Percentiles rank a stretch among this genome's conserved stretches.
These are phyloP conservation scores for Hylaea fasciaria DNA, from an alignment of 2,888 invertebrate species.

Conservation along the genomic window DNA sequence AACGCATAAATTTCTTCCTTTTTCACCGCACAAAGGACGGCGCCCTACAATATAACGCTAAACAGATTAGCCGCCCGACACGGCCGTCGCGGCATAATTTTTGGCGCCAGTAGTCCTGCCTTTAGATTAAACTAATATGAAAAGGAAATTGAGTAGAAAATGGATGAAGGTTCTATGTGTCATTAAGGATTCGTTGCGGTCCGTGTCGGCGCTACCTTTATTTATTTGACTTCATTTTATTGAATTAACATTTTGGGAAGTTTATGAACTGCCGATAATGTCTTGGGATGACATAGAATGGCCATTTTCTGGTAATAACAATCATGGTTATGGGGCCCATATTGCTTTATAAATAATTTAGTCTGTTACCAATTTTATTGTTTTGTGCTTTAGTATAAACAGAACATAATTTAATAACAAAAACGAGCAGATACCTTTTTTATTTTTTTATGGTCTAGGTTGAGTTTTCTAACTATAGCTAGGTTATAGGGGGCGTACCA, in stretches of 20 bases:
- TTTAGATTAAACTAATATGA: slow-evolving; percentile 85
- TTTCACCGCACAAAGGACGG: slow-evolving; percentile 82
- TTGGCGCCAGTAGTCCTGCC: slow-evolving; percentile 85
- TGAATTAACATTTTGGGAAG: slow-evolving; percentile 80
- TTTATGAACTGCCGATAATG: slow-evolving; percentile 78
- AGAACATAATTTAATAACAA: slow-evolving; percentile 21
- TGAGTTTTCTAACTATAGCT: no score
- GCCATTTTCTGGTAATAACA: slow-evolving; percentile 74
- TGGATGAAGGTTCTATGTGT: slow-evolving; percentile 81
- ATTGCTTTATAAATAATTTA: slow-evolving; percentile 65
- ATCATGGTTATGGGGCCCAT: slow-evolving; percentile 73
- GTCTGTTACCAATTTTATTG: slow-evolving; percentile 32
- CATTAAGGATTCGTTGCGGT: slow-evolving; percentile 82
- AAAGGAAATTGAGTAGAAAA: slow-evolving; percentile 85
- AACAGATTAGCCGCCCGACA: slow-evolving; percentile 82
- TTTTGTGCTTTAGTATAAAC: slow-evolving; percentile 25
- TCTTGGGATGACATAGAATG: slow-evolving; percentile 73
- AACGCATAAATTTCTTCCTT: slow-evolving; percentile 85
- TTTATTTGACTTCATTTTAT: slow-evolving; percentile 82
- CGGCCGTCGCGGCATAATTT: slow-evolving; percentile 82
- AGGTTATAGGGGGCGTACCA: no score
- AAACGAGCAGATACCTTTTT: slow-evolving; percentile 8
- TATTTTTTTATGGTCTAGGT: not conserved
- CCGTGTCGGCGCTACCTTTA: slow-evolving; percentile 70
- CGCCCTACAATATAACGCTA: slow-evolving; percentile 79